These are phyloP conservation scores for Rhopalosiphum maidis DNA, from an alignment of 1,140 invertebrate genomes.

Conservation along the genomic window DNA sequence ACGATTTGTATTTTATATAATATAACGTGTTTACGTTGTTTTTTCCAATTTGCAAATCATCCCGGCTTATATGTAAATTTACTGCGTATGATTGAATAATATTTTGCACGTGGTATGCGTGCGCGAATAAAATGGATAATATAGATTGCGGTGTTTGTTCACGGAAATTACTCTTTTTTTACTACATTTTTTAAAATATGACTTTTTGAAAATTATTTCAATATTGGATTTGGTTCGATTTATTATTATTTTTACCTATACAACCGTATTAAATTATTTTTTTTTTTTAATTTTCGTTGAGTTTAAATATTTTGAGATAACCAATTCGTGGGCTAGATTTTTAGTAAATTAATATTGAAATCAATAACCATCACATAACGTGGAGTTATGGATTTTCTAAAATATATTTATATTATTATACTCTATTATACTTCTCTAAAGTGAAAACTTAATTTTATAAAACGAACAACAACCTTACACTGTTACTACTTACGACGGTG, in stretches of 20 bases:
- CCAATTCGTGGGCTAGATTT: background rate
- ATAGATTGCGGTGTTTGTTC: background rate
- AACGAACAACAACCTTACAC: background rate
- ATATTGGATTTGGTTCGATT: background rate
- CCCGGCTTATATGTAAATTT: background rate
- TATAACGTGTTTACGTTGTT: background rate
- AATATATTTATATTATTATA: no score
- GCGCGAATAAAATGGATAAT: background rate
- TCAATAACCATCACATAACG: no score
- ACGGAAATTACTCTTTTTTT: background rate
- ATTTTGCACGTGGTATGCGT: background rate
- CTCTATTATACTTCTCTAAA: background rate
- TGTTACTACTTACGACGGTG: background rate
- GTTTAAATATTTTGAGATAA: background rate
- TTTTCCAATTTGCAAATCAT: background rate
- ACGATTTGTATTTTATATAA: background rate
- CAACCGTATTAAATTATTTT: background rate
- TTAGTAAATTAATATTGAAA: background rate
- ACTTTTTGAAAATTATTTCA: background rate
- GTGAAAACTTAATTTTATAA: background rate
- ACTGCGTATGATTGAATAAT: background rate
- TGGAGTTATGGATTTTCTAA: no score
- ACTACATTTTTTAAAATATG: background rate
- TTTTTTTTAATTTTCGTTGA: background rate
- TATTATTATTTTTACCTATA: background rate